phyloP scores from a whole-genome alignment of 2,888 invertebrate species.

The Drosophila subsilvestris region DNA sequence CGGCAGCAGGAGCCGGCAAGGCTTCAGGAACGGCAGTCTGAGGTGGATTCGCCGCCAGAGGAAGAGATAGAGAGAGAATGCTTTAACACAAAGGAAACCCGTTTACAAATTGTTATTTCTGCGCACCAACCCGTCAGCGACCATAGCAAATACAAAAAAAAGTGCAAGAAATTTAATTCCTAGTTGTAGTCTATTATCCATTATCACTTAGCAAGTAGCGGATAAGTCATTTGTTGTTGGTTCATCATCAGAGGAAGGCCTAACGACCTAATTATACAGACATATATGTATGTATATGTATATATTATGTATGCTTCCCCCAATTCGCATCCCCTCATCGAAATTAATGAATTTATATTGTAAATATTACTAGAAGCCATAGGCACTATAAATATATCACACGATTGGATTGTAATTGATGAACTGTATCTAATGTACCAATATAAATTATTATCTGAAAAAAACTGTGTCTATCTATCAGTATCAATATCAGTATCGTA shows the following conservation, averaged over 20 bases:
- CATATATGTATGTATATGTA: too few relatives aligned
- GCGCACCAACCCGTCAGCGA: constrained; percentile 52
- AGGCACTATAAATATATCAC: constrained; percentile 58
- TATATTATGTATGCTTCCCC: not conserved
- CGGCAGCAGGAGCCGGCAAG: constrained; percentile 9
- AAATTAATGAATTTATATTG: constrained; percentile 55
- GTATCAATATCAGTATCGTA: not conserved
- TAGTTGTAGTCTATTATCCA: constrained; percentile 49
- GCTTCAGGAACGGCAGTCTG: constrained; percentile 58
- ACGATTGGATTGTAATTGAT: constrained; percentile 46
- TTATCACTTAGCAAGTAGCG: constrained; percentile 47
- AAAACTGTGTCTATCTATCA: not conserved
- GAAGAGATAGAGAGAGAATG: constrained; percentile 39
- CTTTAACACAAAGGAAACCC: constrained; percentile 48
- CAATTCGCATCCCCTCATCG: constrained; percentile 10
- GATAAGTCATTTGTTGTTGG: constrained; percentile 71
- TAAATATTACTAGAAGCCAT: constrained; percentile 62
- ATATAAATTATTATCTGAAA: constrained; percentile 68
- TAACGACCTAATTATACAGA: constrained; percentile 62
- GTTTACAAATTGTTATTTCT: constrained; percentile 69
- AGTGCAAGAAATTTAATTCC: constrained; percentile 65
- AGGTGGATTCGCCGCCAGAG: constrained; percentile 32
- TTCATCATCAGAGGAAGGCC: constrained; percentile 62
- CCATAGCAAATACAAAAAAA: constrained; percentile 44
- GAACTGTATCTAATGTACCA: constrained; percentile 69